Evolutionary conservation across 2,113 vertebrate genomes (phyloP), one percentile per base, ranked within the genome.

Genomic region (Hiodon alosoides): DNA sequence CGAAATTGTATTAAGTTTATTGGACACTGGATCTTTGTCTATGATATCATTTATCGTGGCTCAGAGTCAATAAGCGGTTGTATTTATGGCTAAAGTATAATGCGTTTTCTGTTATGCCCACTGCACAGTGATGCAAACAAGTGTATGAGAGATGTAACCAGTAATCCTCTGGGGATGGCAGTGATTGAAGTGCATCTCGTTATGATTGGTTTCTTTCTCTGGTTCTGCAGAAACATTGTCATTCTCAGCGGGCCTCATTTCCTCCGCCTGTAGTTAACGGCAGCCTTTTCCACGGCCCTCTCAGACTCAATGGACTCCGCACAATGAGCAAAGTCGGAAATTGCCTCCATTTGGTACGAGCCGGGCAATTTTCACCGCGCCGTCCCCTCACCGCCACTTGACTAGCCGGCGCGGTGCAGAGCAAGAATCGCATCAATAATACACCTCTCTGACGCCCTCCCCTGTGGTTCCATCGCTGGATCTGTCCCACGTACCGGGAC

Each of bases 331-430:
- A 72, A 58, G 65, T 83, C 83, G 84, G 82, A 89, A 90, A 91
- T 91, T 90, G 88, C 87, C 88, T 88, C 87, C 74, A 76, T 82
- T 81, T 85, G 78, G 75, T 82, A 48, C 78, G 80, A 87, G 80
- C 85, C 14, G 77, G 81, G 83, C 86, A 89, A 90, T 90, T 90
- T 89, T 78, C 87, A 87, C 84, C 80, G 47, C 71, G 80, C 75
- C 70, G 74, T 89, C 82, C 81, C 80, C 77, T 74, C 71, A 80
- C 81, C 81, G 81, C 83, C 53, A 13, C 69, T 58, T 59, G 54
- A 58, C 69, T 59, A 14, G 0, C 10, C 5, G 2, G n/a, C 7
- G 51, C 46, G 17, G 53, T 14, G n/a, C 53, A 3, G 54, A 3
- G 53, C 78, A 62, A 62, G 69, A 78, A 78, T 79, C 64, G 59